Evolutionary conservation across 1,140 invertebrate genomes (phyloP).

Genomic region (Bombus picipes): DNA sequence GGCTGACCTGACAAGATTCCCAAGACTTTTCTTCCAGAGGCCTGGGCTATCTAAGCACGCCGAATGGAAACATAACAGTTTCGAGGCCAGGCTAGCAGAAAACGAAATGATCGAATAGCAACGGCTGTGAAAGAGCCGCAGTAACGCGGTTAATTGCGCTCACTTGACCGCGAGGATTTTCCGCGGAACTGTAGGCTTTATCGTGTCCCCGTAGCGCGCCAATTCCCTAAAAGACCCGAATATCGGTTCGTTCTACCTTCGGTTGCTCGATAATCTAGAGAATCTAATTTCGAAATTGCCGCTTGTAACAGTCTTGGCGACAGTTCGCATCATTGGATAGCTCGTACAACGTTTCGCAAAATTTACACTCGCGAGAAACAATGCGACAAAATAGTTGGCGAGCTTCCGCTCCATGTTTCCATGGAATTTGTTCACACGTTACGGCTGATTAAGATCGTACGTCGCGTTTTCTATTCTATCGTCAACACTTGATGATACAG

Average conservation of each 20-base stretch:
- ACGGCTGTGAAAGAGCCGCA: conserved; percentile 44
- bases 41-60: not conserved
- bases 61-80: conserved; percentile 9
- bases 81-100: not conserved
- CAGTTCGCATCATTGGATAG: not conserved
- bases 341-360: not conserved
- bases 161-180: conserved; percentile 65
- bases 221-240: conserved; percentile 41
- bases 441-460: not conserved
- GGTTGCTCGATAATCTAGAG: conserved; percentile 47
- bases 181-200: conserved; percentile 64
- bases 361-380: not conserved
- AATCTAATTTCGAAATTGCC: not conserved
- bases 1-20: too few relatives aligned
- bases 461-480: not conserved
- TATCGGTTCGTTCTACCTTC: conserved; percentile 43
- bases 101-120: conserved; percentile 6
- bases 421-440: not conserved
- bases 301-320: not conserved
- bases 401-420: not conserved
- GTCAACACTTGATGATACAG: too few relatives aligned
- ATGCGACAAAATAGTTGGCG: not conserved
- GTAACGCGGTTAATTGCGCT: conserved; percentile 69
- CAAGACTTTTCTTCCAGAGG: not conserved
- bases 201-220: conserved; percentile 60